phyloP scores from a whole-genome alignment of 1,140 invertebrate genomes.

The Pissodes strobi region DNA sequence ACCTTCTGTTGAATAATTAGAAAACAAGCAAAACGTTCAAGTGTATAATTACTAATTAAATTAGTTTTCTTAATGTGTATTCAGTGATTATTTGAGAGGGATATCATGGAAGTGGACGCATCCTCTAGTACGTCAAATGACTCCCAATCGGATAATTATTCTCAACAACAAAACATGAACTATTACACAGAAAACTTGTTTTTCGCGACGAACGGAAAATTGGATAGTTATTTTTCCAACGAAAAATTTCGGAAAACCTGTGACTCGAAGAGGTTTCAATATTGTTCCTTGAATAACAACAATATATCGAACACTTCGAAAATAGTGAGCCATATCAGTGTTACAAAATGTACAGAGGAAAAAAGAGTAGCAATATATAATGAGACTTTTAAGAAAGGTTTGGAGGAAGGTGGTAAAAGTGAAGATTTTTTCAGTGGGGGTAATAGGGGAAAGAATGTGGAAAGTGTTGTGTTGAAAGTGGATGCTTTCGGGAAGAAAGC shows the following conservation, averaged over 20 bases:
- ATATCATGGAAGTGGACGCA: constrained; percentile 48
- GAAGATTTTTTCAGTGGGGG: constrained; percentile 25
- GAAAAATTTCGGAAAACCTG: constrained; percentile 41
- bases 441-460: constrained; percentile 38
- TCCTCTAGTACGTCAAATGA: constrained; percentile 51
- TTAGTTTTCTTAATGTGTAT: not conserved
- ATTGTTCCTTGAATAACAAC: constrained; percentile 15
- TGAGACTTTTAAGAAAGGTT: constrained; percentile 45
- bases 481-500: constrained; percentile 51
- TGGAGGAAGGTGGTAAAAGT: constrained; percentile 35
- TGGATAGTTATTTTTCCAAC: constrained; percentile 44
- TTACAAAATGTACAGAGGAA: constrained; percentile 25
- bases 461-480: constrained; percentile 48
- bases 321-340: constrained; percentile 28
- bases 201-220: constrained; percentile 44
- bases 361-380: constrained; percentile 39
- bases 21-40: too few relatives aligned
- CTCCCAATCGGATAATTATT: constrained; percentile 44
- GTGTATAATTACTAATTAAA: not conserved
- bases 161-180: constrained; percentile 37
- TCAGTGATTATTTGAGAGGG: not conserved
- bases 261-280: constrained; percentile 28
- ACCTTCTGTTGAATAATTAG: not conserved
- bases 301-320: not conserved
- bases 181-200: constrained; percentile 50